Base-by-base conservation (phyloP, 2,888 invertebrate species). In the Nymphalis c-album region DNA sequence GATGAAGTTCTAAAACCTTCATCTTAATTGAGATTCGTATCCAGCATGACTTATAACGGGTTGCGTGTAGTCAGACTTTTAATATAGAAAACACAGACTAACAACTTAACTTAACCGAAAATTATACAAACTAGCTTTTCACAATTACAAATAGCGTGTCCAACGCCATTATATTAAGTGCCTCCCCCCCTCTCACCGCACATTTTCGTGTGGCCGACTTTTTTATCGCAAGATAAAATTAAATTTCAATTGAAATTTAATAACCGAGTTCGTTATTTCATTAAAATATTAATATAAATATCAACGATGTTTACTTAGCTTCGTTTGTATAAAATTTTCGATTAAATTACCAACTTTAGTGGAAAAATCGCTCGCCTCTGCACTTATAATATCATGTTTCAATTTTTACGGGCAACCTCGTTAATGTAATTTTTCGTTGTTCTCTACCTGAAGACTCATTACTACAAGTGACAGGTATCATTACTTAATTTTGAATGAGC, bases 91-190 rank as follows among this genome's bases (percentile, higher is more conserved):
- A 40, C 4, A 13, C 40, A 6, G 1, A 31, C 47, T 47, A 47
- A 50, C 18, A 50, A 7, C 16, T 7, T 55, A 26, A 55, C 31
- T 55, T 31, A 55, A 31, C 17, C 17, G 26, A 53, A 53, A 17
- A 31, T 16, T 55, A 31, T 13, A 55, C 13, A 50, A 50, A 50
- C 18, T 48, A 18, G 8, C 8, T 31, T 55, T 26, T 55, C n/a
- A 17, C 26, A 63, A 60, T 53, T 47, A 22, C 18, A 55, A 68
- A 48, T 70, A 65, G 65, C 61, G 64, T 63, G 68, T 35, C 31
- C 26, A 46, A 55, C 13, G 20, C 57, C 40, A 72, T 72, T 71
- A 71, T 57, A 63, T 51, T 63, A 69, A 69, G 46, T 63, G 63
- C 53, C 46, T 40, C 69, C 63, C 53, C 46, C 47, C 69, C 63